Conservation (phyloP, 2,797 vertebrate species). For the Pteropus rufus region DNA sequence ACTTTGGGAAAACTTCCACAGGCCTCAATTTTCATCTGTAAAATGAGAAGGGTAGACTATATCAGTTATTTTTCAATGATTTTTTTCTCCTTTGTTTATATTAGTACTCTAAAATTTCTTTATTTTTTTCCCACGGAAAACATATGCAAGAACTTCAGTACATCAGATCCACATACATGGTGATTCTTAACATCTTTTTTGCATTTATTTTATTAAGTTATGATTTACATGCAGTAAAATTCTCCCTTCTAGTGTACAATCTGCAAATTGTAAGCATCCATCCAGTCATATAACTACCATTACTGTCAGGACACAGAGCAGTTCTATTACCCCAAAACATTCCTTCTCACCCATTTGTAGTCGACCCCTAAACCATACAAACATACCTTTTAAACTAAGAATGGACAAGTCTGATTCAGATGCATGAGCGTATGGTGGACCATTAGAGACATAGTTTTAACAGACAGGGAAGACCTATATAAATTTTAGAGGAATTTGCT, state of each 20-base stretch:
- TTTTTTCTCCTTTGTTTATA: neutral
- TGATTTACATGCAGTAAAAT: neutral
- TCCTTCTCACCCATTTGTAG: neutral
- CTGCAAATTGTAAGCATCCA: neutral
- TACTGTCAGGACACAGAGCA: neutral
- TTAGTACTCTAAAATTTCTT: neutral
- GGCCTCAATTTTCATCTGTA: slow-evolving; percentile 8
- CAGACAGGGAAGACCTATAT: neutral
- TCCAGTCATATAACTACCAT: neutral
- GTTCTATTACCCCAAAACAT: neutral
- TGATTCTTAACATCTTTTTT: neutral
- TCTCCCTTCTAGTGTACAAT: neutral
- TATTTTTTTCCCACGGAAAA: neutral
- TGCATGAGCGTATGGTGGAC: neutral
- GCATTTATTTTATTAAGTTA: neutral
- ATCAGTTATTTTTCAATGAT: neutral
- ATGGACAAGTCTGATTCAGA: neutral
- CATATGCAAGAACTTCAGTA: neutral
- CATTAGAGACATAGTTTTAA: neutral
- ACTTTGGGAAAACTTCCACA: neutral
- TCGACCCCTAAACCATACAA: neutral
- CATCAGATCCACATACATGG: neutral
- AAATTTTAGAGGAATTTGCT: neutral
- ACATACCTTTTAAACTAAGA: neutral
- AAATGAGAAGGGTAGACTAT: neutral